Evolutionary conservation across 2,797 vertebrate genomes (phyloP), one percentile per base, ranked within the genome.

Genomic region (Anguilla obscura): DNA sequence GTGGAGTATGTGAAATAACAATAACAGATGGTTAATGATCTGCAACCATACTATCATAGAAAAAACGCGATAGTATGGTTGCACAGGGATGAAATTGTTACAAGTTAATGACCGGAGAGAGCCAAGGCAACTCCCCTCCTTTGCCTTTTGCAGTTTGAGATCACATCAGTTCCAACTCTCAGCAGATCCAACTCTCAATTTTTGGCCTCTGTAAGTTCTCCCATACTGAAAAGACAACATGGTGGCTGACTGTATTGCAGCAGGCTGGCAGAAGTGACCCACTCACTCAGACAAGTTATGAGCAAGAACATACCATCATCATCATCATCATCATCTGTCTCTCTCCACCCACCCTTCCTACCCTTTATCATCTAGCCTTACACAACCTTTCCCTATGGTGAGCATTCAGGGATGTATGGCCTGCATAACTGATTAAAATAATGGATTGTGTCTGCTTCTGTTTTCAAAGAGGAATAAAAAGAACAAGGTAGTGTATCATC

Each of bases 301-400:
- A 9, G 10, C 33, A 36, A 76, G 74, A n/a, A 14, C 33, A 76
- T 33, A 18, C 74, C 14, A 74, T 33, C 69, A 27, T 69, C 63
- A 69, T 63, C 58, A 69, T 63, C 58, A 63, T 66, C 63, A 71
- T 71, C 69, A 71, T 71, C 69, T 52, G 10, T 71, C 71, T 16
- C 1, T 76, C 79, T 24, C 40, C 45, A n/a, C 40, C 79, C 21
- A 82, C 45, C 9, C 45, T 82, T 21, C 21, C 45, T 50, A 1
- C 18, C 21, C 45, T 82, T 82, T n/a, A 48, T 33, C 18, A 33
- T 50, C 45, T 1, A 12, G 8, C 1, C 3, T 2, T 33, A 7
- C 45, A n/a, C 40, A 50, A 50, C 6, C 79, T 82, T 21, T 40
- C 33, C 74, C 33, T 40, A 21, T 33, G 36, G 14, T 76, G 14